Evolutionary conservation across 2,113 vertebrate species (phyloP).

Genomic region (Phylloscopus trochilus): DNA sequence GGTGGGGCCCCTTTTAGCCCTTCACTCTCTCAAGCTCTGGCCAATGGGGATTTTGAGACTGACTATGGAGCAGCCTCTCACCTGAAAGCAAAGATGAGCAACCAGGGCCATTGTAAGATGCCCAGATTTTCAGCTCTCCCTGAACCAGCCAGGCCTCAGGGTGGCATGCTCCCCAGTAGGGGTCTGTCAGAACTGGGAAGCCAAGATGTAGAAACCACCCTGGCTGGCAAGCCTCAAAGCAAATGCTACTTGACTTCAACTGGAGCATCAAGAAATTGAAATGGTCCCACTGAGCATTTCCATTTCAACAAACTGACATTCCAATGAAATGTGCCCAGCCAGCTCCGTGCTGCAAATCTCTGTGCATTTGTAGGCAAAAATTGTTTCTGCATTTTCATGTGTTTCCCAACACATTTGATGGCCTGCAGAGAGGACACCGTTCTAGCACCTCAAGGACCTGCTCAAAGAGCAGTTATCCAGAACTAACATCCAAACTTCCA

Average conservation of each 20-base stretch:
- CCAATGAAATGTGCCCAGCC: neutral
- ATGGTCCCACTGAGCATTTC: neutral
- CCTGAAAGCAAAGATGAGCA: neutral
- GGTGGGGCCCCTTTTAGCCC: neutral
- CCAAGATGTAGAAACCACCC: neutral
- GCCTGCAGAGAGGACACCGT: neutral
- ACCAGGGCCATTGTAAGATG: neutral
- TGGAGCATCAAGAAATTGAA: neutral
- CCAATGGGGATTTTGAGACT: neutral
- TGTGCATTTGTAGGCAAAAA: neutral
- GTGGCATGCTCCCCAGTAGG: neutral
- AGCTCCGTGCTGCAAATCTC: neutral
- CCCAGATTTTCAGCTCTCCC: neutral
- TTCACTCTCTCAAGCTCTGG: neutral
- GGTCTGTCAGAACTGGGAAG: neutral
- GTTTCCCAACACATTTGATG: rapidly evolving
- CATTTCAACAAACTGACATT: neutral
- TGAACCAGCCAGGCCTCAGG: neutral
- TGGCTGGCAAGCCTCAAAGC: neutral
- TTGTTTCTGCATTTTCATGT: neutral
- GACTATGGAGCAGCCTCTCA: neutral
- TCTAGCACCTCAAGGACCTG: neutral
- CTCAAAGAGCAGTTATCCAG: neutral
- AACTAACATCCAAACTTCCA: neutral
- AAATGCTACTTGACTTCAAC: neutral